These are phyloP conservation scores for Rotaria magnacalcarata DNA, from an alignment of 2,888 invertebrate genomes.

Conservation along the genomic window DNA sequence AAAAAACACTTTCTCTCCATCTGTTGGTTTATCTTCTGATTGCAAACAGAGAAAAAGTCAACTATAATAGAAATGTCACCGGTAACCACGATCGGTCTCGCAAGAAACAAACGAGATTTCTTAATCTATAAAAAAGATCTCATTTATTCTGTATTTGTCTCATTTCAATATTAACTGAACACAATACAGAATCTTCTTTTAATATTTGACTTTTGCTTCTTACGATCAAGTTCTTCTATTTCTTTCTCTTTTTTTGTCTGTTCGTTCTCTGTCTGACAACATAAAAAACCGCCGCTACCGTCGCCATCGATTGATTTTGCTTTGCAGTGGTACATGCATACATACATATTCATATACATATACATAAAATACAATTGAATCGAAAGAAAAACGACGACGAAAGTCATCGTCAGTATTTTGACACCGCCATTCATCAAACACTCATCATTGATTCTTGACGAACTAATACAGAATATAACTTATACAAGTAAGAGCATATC, in stretches of 20 bases:
- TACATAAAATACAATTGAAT: neutral
- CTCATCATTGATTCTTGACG: conserved; percentile 21
- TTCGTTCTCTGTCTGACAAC: neutral
- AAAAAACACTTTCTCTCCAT: neutral
- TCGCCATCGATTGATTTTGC: conserved; percentile 10
- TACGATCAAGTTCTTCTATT: neutral
- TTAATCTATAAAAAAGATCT: no score
- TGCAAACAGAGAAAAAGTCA: neutral
- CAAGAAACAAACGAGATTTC: no score
- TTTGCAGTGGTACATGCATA: neutral
- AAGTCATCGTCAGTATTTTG: conserved; percentile 9
- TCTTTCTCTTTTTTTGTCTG: neutral
- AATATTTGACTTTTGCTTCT: neutral
- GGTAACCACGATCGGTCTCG: neutral
- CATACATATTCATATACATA: neutral
- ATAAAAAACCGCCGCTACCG: neutral
- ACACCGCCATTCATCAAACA: conserved; percentile 13
- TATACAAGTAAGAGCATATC: neutral
- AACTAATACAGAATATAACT: neutral
- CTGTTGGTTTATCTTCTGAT: neutral
- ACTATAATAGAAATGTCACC: neutral
- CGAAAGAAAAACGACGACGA: conserved; percentile 16
- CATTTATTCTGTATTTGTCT: neutral
- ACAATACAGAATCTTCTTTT: neutral
- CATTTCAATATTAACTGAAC: neutral